A percentile compares a stretch with the other conserved stretches of the same genome.
Evolutionary conservation across 2,888 invertebrate genomes (phyloP).

Genomic region (Buathra laborator): DNA sequence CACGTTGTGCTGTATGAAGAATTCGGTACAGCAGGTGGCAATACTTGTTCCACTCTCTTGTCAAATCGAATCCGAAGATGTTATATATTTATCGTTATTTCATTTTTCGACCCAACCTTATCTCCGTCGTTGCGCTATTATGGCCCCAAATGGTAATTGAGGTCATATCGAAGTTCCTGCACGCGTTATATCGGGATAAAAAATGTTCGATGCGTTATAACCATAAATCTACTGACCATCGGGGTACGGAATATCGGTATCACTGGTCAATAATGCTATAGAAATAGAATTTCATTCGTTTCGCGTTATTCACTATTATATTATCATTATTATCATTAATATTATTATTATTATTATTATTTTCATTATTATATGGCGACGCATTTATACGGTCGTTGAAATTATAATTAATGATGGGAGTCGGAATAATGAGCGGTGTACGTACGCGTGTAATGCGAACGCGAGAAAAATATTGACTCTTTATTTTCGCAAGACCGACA

Average conservation of each 20-base stretch:
- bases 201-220: slow-evolving; percentile 43
- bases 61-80: background rate
- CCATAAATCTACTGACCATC: slow-evolving; percentile 54
- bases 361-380: slow-evolving; percentile 28
- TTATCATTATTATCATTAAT: slow-evolving; percentile 17
- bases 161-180: slow-evolving; percentile 20
- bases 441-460: slow-evolving; percentile 17
- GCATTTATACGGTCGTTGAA: slow-evolving; percentile 1
- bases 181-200: slow-evolving; percentile 36
- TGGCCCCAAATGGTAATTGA: slow-evolving; percentile 26
- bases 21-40: background rate
- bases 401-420: slow-evolving; percentile 31
- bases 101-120: slow-evolving; percentile 12
- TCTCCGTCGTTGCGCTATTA: slow-evolving; percentile 1
- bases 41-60: background rate
- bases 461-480: slow-evolving; percentile 33
- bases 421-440: background rate
- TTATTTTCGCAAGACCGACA: slow-evolving; percentile 47
- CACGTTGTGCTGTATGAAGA: background rate
- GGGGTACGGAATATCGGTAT: slow-evolving; percentile 47
- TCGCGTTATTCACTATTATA: slow-evolving; percentile 37
- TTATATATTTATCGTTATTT: background rate
- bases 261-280: slow-evolving; percentile 47
- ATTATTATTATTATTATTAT: slow-evolving; percentile 36
- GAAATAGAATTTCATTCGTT: slow-evolving; percentile 53